Evolutionary conservation across 2,797 vertebrate species (phyloP).

Genomic region (Syngnathus rostellatus): DNA sequence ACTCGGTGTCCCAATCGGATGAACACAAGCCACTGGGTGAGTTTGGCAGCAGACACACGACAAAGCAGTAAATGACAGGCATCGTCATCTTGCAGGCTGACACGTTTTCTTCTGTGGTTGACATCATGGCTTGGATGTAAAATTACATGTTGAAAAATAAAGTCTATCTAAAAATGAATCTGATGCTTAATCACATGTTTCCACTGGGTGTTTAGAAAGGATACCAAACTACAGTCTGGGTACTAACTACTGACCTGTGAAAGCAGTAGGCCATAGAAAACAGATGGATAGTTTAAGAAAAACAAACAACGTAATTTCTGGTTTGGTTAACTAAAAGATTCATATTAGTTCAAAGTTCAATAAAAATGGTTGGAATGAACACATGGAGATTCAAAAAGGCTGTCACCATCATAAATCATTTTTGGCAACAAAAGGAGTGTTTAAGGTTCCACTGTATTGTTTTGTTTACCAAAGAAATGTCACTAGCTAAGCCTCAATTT

Average conservation of each 20-base stretch:
- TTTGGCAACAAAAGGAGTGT: too few species aligned
- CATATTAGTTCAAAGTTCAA: neutral
- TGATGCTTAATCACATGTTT: neutral
- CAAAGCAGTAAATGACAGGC: constrained; percentile 28
- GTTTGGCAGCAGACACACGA: constrained; percentile 39
- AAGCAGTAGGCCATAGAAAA: neutral
- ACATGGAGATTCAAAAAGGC: neutral
- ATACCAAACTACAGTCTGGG: neutral
- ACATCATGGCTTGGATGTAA: neutral
- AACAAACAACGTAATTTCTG: neutral
- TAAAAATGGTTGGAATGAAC: too few species aligned
- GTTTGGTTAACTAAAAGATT: neutral
- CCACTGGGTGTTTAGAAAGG: neutral
- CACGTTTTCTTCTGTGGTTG: neutral
- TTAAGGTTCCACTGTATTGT: too few species aligned
- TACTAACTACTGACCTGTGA: neutral
- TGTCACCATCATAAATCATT: neutral
- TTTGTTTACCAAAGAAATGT: neutral
- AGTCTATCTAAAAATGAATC: neutral
- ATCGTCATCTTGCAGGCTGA: neutral
- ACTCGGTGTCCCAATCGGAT: constrained; percentile 78
- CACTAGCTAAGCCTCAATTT: neutral
- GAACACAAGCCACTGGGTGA: constrained; percentile 89
- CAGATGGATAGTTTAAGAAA: neutral
- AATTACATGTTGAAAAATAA: constrained; percentile 3